These are phyloP conservation scores for Zophobas atratus DNA, from an alignment of 1,140 invertebrate genomes.

Conservation along the genomic window DNA sequence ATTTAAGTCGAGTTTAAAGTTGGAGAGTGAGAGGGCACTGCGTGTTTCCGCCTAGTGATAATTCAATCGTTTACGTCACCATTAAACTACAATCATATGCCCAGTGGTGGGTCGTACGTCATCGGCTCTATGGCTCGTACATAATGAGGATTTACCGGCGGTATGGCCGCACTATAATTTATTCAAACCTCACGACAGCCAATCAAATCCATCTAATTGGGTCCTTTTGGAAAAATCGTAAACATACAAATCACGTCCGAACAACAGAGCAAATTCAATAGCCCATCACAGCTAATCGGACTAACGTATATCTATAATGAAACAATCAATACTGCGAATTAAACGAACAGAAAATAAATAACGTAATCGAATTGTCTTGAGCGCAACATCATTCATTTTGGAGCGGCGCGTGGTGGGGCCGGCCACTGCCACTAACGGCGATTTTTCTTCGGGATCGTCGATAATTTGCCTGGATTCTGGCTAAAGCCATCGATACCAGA, in stretches of 20 bases:
- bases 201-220: constrained; percentile 15
- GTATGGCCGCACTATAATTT: constrained; percentile 23
- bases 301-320: constrained; percentile 38
- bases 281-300: constrained; percentile 34
- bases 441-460: constrained; percentile 12
- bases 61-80: constrained; percentile 46
- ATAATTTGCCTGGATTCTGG: not conserved
- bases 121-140: constrained; percentile 12
- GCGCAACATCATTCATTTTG: constrained; percentile 41
- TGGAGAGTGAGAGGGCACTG: constrained; percentile 7
- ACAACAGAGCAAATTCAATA: constrained; percentile 39
- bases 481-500: not conserved
- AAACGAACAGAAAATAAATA: constrained; percentile 45
- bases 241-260: constrained; percentile 47
- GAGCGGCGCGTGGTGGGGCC: constrained; percentile 24
- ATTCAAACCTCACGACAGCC: constrained; percentile 15
- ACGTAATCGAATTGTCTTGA: constrained; percentile 44
- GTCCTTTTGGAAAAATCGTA: constrained; percentile 20
- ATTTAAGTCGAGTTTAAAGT: constrained; percentile 39
- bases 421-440: not conserved
- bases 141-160: constrained; percentile 32
- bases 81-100: constrained; percentile 45
- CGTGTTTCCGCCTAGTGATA: constrained; percentile 17
- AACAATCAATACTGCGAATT: constrained; percentile 46
- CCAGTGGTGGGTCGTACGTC: constrained; percentile 9